Evolutionary conservation across 2,113 vertebrate genomes (phyloP), one percentile per base, ranked within the genome.

Genomic region (Python bivittatus): DNA sequence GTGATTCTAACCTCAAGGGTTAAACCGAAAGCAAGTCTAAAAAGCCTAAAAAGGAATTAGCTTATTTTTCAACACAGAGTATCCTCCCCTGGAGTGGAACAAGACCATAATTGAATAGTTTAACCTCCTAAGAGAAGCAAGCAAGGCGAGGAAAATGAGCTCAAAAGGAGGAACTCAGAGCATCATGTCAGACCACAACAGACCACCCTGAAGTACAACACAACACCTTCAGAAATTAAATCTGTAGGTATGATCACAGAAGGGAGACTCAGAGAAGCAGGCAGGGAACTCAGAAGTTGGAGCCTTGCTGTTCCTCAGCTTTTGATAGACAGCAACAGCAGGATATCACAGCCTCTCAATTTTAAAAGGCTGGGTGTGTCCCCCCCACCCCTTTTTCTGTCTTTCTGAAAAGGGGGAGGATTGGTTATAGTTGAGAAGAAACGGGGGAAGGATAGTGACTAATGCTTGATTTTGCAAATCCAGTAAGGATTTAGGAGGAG

Each of bases 281-380:
- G 61, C 12, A 84, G 93, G 95, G 72, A 48, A 94, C 3, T 0
- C 94, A 87, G 92, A 56, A 95, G 95, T 88, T 94, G 58, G 7
- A 96, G 54, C 89, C 86, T 94, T 29, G 89, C n/a, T 0, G 93
- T 48, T 83, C 72, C 94, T 22, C 10, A 4, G 93, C 94, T 92
- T 38, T 87, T 97, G 98, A 98, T 94, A 95, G 98, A 97, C 98
- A 98, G 98, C 95, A 90, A 94, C 98, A 98, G 98, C 96, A 83
- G 97, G 93, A 95, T 84, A 9, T n/a, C 56, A 89, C 93, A 88
- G 94, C 93, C 95, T 93, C 38, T 29, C 83, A 95, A 8, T 15
- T 95, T 96, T 95, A 94, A 96, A 38, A 95, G 79, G 91, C 92
- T 94, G 94, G 87, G 3, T 95, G 95, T 60, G 96, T 96, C 88